These are phyloP conservation scores for Chionis minor DNA, from an alignment of 2,113 vertebrate genomes.

Conservation along the genomic window DNA sequence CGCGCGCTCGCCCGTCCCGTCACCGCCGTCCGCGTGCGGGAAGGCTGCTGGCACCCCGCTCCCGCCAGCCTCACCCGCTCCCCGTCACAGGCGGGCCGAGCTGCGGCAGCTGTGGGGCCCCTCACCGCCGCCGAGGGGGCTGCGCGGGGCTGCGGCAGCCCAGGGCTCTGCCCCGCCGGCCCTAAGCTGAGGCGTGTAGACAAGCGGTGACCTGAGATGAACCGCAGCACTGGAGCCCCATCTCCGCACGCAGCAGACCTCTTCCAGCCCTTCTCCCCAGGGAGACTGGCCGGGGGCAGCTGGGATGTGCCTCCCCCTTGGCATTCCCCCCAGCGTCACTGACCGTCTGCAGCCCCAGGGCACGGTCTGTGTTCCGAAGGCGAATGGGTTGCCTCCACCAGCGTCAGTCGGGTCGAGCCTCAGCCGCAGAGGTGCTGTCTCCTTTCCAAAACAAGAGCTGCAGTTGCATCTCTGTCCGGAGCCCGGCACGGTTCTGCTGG, in stretches of 20 bases:
- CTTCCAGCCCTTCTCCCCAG: background rate
- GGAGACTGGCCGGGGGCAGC: background rate
- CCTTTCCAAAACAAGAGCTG: background rate
- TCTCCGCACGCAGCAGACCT: rapidly evolving
- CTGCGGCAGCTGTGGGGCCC: too few species aligned
- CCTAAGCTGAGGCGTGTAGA: background rate
- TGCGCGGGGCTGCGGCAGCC: background rate
- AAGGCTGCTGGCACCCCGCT: rapidly evolving
- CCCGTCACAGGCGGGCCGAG: too few species aligned
- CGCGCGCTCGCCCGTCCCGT: rapidly evolving
- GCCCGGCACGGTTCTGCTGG: background rate
- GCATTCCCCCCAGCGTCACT: rapidly evolving
- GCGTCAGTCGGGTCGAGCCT: rapidly evolving
- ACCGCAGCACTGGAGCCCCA: background rate
- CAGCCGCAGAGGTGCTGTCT: background rate
- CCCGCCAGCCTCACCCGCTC: rapidly evolving
- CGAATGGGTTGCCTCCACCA: background rate
- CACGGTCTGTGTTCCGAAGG: rapidly evolving
- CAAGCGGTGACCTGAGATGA: background rate
- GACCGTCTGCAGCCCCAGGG: rapidly evolving
- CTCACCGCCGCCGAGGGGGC: background rate
- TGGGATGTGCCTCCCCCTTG: background rate
- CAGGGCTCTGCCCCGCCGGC: background rate
- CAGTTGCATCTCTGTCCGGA: rapidly evolving
- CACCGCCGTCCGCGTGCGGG: background rate